phyloP scores from a whole-genome alignment of 1,140 invertebrate species.

The Trachymyrmex cornetzi region DNA sequence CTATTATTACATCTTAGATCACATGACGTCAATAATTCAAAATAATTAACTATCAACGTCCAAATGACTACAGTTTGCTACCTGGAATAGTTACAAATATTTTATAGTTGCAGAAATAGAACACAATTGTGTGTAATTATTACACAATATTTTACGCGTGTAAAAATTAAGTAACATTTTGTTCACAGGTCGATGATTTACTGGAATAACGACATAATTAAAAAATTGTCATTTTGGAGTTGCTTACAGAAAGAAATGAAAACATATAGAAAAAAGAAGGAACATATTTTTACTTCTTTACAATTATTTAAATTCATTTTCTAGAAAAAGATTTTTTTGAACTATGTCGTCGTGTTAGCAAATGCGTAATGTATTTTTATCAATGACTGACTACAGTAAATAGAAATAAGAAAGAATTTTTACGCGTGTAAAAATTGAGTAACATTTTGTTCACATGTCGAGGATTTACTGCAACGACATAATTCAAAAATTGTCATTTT shows the following conservation, averaged over 20 bases:
- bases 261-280: too few relatives aligned
- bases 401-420: not conserved
- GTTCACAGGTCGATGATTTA: not conserved
- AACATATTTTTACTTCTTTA: too few relatives aligned
- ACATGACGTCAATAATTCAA: too few relatives aligned
- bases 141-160: not conserved
- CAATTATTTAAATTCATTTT: too few relatives aligned
- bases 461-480: not conserved
- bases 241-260: too few relatives aligned
- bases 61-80: too few relatives aligned
- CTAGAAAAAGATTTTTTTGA: too few relatives aligned
- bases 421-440: not conserved
- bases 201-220: not conserved
- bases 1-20: too few relatives aligned
- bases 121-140: slow-evolving; percentile 2
- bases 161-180: not conserved
- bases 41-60: too few relatives aligned
- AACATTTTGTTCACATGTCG: slow-evolving; percentile 12
- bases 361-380: too few relatives aligned
- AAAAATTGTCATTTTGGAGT: not conserved
- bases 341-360: too few relatives aligned
- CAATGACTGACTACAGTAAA: not conserved
- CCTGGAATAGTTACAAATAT: not conserved
- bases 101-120: not conserved
- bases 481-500: too few relatives aligned